These are phyloP conservation scores for Sesia bembeciformis DNA, from an alignment of 2,888 invertebrate species.

Conservation along the genomic window DNA sequence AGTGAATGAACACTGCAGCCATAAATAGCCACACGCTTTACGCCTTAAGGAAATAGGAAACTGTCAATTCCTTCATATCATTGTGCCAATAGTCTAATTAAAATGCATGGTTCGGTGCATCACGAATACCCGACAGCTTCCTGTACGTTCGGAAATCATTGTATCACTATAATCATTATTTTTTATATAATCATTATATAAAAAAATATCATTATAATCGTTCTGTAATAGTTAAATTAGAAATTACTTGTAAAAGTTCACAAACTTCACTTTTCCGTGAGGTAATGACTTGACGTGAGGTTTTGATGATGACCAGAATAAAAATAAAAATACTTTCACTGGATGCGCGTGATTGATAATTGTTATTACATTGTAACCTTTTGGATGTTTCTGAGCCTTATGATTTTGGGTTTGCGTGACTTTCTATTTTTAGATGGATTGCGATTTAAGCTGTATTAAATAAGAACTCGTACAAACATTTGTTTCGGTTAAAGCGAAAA, in stretches of 20 bases:
- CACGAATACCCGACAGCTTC: not conserved
- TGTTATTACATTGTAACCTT: conserved; percentile 5
- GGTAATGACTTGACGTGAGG: too few relatives aligned
- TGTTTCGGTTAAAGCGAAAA: too few relatives aligned
- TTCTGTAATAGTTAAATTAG: not conserved
- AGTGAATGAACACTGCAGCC: too few relatives aligned
- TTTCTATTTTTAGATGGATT: conserved; percentile 4
- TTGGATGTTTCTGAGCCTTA: conserved; percentile 1
- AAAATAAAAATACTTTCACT: not conserved
- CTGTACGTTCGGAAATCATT: not conserved
- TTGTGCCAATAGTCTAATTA: not conserved
- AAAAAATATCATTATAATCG: not conserved
- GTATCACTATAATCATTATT: not conserved
- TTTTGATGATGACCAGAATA: not conserved
- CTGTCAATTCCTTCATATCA: not conserved
- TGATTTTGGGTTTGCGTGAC: conserved; percentile 5
- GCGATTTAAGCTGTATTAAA: too few relatives aligned
- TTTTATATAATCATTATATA: too few relatives aligned
- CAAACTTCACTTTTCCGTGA: not conserved
- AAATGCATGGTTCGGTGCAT: not conserved
- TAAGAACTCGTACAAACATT: too few relatives aligned
- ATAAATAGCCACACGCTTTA: too few relatives aligned
- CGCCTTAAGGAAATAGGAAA: not conserved
- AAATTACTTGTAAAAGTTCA: not conserved
- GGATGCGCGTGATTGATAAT: conserved; percentile 6